Base-by-base conservation (phyloP, 2,797 vertebrate species). In the Vipera ursinii region DNA sequence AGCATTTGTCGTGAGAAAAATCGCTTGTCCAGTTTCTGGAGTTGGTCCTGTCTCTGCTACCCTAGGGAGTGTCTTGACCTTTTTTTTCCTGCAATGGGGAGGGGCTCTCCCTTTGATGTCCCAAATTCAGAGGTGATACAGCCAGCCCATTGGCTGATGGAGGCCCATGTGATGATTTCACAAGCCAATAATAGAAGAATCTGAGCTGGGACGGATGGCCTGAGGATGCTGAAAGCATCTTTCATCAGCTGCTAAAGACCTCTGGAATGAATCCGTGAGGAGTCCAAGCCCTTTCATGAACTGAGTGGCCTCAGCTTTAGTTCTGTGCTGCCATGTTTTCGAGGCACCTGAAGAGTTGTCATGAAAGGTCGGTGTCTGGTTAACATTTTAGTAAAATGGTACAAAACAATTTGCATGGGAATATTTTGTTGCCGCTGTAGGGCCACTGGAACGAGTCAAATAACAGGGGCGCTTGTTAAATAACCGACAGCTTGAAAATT, bases 1-100 rank as follows among this genome's bases (percentile, higher is more conserved):
- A 38, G 65, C 90, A 55, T 90, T 90, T 93, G 22, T 78, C 61
- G 22, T 55, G 86, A 93, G 63, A 93, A 93, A 93, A 93, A 63
- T 73, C 63, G 87, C 88, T 90, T 89, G 90, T 88, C 89, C 61
- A 57, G 85, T 85, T 91, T 91, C 86, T 82, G 86, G 86, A 65
- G 65, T 65, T 88, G 32, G 15, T 51, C 88, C 86, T 93, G 65
- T 86, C 92, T 65, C 88, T 78, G 86, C 65, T 65, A 56, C 51
- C 69, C 24, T 85, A 82, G 92, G 89, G 57, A 78, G 17, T 6
- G 48, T 32, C 86, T 82, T 91, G 86, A 82, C 24, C 44, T 48
- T 17, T 59, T 55, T 78, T 22, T 65, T 38, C 85, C 32, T 38
- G 44, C 48, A 14, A 32, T 15, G 55, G 73, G 73, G 88, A 69